phyloP scores from a whole-genome alignment of 2,888 invertebrate species.

The Julus scanicus region DNA sequence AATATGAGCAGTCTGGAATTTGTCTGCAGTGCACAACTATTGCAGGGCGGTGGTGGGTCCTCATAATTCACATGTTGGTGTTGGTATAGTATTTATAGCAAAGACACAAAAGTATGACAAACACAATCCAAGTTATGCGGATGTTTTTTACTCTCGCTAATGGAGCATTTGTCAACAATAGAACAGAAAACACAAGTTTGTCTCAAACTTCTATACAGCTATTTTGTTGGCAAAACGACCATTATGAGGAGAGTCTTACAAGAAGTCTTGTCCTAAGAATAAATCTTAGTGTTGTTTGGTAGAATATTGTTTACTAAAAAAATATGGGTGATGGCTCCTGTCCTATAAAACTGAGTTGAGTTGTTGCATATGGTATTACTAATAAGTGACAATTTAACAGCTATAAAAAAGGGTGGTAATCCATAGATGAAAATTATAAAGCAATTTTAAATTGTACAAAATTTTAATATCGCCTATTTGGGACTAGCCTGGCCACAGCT shows the following conservation, averaged over 20 bases:
- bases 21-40: background rate
- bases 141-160: background rate
- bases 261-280: too few species aligned
- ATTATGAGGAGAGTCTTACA: too few species aligned
- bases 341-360: background rate
- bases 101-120: too few species aligned
- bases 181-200: background rate
- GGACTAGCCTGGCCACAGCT: background rate
- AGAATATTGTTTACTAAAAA: too few species aligned
- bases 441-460: background rate
- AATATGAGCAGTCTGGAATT: background rate
- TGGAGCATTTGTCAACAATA: background rate
- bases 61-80: background rate
- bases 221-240: too few species aligned
- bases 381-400: background rate
- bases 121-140: too few species aligned
- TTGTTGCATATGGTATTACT: background rate
- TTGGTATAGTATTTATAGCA: too few species aligned
- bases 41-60: background rate
- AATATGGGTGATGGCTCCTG: too few species aligned
- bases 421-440: background rate
- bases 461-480: background rate
- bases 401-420: background rate
- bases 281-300: too few species aligned
- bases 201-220: background rate